A percentile compares a stretch with the other conserved stretches of the same genome.
phyloP scores from a whole-genome alignment of 2,888 invertebrate genomes.

The Tupiocoris notatus region DNA sequence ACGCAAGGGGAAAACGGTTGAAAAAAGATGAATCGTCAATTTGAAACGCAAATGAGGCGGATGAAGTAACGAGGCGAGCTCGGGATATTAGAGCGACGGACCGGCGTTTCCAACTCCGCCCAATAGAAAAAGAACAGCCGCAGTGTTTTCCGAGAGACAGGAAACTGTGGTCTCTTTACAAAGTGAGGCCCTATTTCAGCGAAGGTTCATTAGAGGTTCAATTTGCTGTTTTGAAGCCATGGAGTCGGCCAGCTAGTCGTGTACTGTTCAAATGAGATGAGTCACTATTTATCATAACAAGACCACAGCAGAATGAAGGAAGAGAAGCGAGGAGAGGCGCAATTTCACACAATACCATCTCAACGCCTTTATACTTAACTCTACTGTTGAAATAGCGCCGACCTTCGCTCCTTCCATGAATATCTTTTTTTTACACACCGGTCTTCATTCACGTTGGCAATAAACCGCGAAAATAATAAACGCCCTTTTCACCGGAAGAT shows the following conservation, averaged over 20 bases:
- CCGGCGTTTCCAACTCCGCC: neutral
- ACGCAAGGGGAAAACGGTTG: neutral
- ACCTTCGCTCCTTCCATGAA: neutral
- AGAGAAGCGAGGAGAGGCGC: neutral
- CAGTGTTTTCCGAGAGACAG: neutral
- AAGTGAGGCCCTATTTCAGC: neutral
- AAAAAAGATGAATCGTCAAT: neutral
- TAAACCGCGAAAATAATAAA: neutral
- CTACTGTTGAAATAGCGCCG: neutral
- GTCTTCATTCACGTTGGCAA: neutral
- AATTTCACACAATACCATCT: neutral
- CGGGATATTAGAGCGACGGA: neutral
- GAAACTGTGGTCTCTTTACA: neutral
- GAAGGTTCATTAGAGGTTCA: slow-evolving; percentile 14
- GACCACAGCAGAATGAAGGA: neutral
- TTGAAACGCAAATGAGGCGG: neutral
- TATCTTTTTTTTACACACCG: neutral
- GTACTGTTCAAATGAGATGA: neutral
- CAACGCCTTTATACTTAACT: neutral
- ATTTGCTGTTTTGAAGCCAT: neutral
- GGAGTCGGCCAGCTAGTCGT: neutral
- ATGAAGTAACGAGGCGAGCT: neutral
- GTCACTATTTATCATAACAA: neutral
- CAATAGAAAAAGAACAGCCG: neutral
- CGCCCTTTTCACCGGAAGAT: too few species aligned